phyloP scores from a whole-genome alignment of 2,113 vertebrate genomes.

The Gambusia holbrooki region DNA sequence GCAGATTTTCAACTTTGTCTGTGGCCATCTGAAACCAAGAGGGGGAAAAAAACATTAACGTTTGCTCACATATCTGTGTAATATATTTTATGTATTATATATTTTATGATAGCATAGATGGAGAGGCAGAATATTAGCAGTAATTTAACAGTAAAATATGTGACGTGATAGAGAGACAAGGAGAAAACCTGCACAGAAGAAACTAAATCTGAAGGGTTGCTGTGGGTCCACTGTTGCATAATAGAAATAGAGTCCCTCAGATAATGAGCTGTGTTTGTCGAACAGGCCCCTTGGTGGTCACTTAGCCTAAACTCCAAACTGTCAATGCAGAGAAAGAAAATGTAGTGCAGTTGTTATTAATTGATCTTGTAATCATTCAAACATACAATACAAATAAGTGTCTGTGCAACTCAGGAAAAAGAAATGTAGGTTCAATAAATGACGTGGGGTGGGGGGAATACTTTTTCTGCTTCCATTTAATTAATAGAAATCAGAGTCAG shows the following conservation, averaged over 20 bases:
- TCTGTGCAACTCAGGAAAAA: too few species aligned
- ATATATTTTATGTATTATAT: too few species aligned
- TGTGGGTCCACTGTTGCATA: constrained; percentile 75
- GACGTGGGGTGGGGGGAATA: too few species aligned
- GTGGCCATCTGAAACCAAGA: constrained; percentile 60
- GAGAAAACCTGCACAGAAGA: constrained; percentile 71
- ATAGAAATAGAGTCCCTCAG: constrained; percentile 62
- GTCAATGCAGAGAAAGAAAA: constrained; percentile 1
- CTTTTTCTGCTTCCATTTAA: too few species aligned
- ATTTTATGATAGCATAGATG: background rate
- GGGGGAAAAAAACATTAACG: background rate
- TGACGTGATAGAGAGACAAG: background rate
- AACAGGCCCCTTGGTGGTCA: constrained; percentile 67
- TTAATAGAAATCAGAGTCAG: too few species aligned
- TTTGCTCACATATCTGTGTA: background rate
- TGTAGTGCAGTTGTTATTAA: too few species aligned
- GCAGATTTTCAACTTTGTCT: constrained; percentile 65
- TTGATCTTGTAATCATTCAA: too few species aligned
- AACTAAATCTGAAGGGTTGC: constrained; percentile 40
- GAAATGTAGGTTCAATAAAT: too few species aligned
- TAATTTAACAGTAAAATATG: too few species aligned
- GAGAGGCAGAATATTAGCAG: too few species aligned
- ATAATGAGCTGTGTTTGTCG: constrained; percentile 50
- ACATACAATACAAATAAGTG: too few species aligned
- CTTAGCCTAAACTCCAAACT: constrained; percentile 71